phyloP scores from a whole-genome alignment of 2,797 vertebrate genomes.

The Protosalanx chinensis region DNA sequence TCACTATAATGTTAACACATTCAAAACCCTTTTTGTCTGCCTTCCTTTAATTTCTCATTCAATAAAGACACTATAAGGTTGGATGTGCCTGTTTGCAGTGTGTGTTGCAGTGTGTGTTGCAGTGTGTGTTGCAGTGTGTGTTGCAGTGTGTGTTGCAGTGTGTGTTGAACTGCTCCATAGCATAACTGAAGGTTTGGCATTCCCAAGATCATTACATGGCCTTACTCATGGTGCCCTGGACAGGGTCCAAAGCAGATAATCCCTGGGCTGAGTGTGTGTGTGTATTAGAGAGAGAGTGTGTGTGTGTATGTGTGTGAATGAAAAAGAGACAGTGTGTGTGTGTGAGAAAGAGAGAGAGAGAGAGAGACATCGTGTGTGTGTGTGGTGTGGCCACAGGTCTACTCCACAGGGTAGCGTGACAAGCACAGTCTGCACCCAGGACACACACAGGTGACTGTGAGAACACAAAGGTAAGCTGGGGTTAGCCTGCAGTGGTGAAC shows the following conservation, averaged over 20 bases:
- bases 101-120: neutral
- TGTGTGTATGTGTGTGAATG: slow-evolving; percentile 34
- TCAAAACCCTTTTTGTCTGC: neutral
- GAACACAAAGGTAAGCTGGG: slow-evolving; percentile 17
- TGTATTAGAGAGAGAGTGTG: slow-evolving; percentile 41
- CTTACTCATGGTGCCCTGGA: slow-evolving; percentile 45
- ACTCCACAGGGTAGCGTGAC: slow-evolving; percentile 24
- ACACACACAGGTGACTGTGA: slow-evolving; percentile 33
- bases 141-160: no score
- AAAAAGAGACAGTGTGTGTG: slow-evolving; percentile 19
- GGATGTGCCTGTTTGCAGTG: neutral
- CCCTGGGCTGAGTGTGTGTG: slow-evolving; percentile 24
- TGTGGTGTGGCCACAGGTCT: neutral
- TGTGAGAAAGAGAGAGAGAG: slow-evolving; percentile 2
- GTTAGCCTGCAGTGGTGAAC: neutral
- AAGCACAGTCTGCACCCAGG: slow-evolving; percentile 29
- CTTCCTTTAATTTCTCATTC: slow-evolving; percentile 10
- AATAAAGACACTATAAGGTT: slow-evolving; percentile 25
- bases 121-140: neutral
- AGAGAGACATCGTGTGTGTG: slow-evolving; percentile 37
- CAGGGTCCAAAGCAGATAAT: slow-evolving; percentile 43
- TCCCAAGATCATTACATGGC: slow-evolving; percentile 38
- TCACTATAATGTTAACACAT: neutral
- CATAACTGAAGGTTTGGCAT: slow-evolving; percentile 27
- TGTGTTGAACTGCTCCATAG: slow-evolving; percentile 8